Evolutionary conservation across 2,888 invertebrate species (phyloP).

Genomic region (Empis livida): DNA sequence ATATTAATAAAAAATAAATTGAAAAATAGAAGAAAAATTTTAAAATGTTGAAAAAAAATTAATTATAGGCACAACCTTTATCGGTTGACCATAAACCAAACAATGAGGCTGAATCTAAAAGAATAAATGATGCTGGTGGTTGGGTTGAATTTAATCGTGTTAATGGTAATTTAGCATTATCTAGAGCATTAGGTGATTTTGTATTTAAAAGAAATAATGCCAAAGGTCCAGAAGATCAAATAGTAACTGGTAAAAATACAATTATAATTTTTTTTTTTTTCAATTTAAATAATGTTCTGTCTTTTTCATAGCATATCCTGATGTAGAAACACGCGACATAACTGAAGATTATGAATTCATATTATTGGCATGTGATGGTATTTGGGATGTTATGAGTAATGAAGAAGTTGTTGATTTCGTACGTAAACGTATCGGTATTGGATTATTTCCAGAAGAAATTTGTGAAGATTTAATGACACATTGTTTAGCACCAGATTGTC

Average conservation of each 20-base stretch:
- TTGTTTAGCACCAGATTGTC: slow-evolving; percentile 93
- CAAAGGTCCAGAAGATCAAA: slow-evolving; percentile 83
- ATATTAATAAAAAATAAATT: slow-evolving; percentile 14
- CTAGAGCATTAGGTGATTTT: slow-evolving; percentile 93
- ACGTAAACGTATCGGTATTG: slow-evolving; percentile 62
- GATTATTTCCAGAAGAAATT: slow-evolving; percentile 83
- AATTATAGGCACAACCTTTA: slow-evolving; percentile 45
- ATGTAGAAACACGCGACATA: slow-evolving; percentile 69
- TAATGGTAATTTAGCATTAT: slow-evolving; percentile 94
- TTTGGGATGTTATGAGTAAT: slow-evolving; percentile 97
- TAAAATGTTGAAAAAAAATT: too few species aligned
- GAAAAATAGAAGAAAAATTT: not conserved
- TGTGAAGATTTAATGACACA: slow-evolving; percentile 92
- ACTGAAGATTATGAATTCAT: slow-evolving; percentile 92
- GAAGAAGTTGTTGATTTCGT: slow-evolving; percentile 89
- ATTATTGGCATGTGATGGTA: slow-evolving; percentile 94
- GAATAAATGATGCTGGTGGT: slow-evolving; percentile 90
- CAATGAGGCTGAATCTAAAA: slow-evolving; percentile 69
- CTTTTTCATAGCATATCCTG: slow-evolving; percentile 67
- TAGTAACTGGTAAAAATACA: slow-evolving; percentile 73
- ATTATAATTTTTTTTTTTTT: not conserved
- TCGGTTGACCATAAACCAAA: slow-evolving; percentile 95
- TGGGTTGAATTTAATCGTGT: slow-evolving; percentile 96
- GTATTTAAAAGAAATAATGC: slow-evolving; percentile 85
- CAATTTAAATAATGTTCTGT: not conserved